These are phyloP conservation scores for Bubo scandiacus DNA, from an alignment of 2,113 vertebrate species.

Conservation along the genomic window DNA sequence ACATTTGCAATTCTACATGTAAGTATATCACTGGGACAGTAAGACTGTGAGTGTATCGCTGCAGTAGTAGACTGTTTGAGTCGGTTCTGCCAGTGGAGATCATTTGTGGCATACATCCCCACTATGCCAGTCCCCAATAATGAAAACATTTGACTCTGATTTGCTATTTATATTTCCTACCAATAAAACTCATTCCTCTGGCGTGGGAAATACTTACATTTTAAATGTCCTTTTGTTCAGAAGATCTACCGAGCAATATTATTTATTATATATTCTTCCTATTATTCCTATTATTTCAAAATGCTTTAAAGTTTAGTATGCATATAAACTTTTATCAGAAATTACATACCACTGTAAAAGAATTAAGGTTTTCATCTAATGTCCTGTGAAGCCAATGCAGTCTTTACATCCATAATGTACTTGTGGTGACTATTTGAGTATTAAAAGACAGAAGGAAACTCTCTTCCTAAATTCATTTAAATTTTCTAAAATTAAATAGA, in stretches of 20 bases:
- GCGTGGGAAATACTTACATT: neutral
- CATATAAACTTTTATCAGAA: neutral
- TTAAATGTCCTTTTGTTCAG: neutral
- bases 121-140: neutral
- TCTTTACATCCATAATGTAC: neutral
- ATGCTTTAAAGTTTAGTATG: neutral
- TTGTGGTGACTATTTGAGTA: neutral
- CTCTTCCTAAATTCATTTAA: neutral
- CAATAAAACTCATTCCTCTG: neutral
- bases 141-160: neutral
- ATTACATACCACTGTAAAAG: neutral
- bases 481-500: neutral
- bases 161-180: neutral
- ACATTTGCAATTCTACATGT: neutral
- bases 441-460: neutral
- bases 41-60: neutral
- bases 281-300: neutral
- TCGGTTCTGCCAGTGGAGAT: neutral
- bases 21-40: neutral
- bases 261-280: neutral
- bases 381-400: fast-evolving
- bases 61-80: neutral
- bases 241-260: neutral
- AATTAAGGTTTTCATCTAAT: neutral
- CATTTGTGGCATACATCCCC: neutral